Conservation (phyloP, 2,888 invertebrate species). For the Apamea crenata region DNA sequence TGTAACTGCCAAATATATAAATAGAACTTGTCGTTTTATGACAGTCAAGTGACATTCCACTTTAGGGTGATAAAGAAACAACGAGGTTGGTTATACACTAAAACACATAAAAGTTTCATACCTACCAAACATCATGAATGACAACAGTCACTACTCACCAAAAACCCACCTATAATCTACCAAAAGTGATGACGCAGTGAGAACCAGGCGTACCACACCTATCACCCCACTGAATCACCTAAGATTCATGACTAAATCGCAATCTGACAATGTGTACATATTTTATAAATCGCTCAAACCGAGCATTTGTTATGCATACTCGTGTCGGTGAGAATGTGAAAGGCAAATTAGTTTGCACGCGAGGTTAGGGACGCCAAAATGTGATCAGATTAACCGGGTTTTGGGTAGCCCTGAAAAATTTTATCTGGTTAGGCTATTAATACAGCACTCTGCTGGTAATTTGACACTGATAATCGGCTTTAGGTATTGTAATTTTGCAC, state of each 20-base stretch:
- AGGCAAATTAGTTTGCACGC: conserved; percentile 80
- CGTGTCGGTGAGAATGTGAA: conserved; percentile 68
- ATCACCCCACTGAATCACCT: conserved; percentile 56
- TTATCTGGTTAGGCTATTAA: conserved; percentile 55
- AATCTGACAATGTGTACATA: conserved; percentile 83
- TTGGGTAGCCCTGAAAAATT: conserved; percentile 60
- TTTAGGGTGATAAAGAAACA: not conserved
- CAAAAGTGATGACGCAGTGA: conserved; percentile 32
- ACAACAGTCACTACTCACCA: not conserved
- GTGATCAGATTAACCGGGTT: conserved; percentile 72
- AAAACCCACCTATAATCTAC: not conserved
- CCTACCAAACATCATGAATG: not conserved
- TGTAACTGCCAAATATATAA: not conserved
- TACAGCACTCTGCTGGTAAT: conserved; percentile 25
- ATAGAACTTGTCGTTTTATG: not conserved
- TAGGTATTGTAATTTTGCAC: not conserved
- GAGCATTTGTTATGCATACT: conserved; percentile 83
- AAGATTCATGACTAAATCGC: conserved; percentile 79
- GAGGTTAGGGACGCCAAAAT: conserved; percentile 64
- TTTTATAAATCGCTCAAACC: conserved; percentile 84
- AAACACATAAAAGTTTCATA: too few relatives aligned
- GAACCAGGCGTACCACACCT: not conserved
- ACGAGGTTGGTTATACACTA: not conserved
- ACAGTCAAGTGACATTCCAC: not conserved
- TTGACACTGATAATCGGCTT: conserved; percentile 22